Conservation (phyloP, 2,113 vertebrate genomes). For the Pterocles orientalis region DNA sequence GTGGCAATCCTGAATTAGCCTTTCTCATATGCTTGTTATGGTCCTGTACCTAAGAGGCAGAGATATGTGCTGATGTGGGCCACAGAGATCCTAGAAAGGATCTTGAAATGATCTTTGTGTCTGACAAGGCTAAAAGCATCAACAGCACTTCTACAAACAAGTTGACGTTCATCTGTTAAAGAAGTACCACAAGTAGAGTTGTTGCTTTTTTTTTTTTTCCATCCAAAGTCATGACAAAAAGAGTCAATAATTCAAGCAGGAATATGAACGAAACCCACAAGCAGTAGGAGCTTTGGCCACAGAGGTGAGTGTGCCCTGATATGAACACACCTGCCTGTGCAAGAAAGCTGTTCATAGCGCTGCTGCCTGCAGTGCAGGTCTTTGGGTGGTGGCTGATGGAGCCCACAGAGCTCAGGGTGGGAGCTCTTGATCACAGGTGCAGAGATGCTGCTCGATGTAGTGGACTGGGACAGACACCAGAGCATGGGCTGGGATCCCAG, state of each 20-base stretch:
- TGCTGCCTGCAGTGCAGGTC: not conserved
- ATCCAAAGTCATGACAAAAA: not conserved
- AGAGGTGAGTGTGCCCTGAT: not conserved
- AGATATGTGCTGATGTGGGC: not conserved
- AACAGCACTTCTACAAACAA: not conserved
- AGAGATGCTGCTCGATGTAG: not conserved
- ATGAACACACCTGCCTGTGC: no score
- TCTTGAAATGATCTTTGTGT: not conserved
- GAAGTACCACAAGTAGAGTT: not conserved
- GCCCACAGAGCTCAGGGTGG: not conserved
- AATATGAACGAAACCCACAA: not conserved
- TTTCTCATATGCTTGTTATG: not conserved
- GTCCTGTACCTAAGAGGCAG: not conserved
- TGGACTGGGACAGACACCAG: not conserved
- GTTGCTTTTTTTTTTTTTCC: not conserved
- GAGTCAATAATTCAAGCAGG: not conserved
- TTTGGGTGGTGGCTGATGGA: fast-evolving
- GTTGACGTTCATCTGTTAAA: not conserved
- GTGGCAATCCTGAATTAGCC: not conserved
- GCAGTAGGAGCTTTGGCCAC: not conserved
- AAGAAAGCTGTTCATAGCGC: not conserved
- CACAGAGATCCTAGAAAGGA: not conserved
- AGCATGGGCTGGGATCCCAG: fast-evolving
- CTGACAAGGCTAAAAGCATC: not conserved
- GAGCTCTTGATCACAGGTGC: not conserved